Percentiles rank a stretch among this genome's conserved stretches.
Conservation (phyloP, 2,888 invertebrate species). For the Drosophila kuntzei region DNA sequence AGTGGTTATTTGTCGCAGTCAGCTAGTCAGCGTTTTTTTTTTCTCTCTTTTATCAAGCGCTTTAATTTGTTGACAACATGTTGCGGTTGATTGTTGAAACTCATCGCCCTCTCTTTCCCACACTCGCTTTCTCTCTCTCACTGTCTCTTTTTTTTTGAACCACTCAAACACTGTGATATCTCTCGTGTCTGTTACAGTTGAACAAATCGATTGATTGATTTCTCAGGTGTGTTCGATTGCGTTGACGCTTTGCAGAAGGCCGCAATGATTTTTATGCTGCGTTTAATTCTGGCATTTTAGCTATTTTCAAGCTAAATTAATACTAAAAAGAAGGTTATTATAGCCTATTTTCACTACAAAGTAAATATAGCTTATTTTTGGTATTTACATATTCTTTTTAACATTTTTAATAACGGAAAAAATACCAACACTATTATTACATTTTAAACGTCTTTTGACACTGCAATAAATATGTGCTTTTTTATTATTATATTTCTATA, state of each 20-base stretch:
- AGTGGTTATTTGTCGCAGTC: conserved; percentile 61
- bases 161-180: conserved; percentile 10
- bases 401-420: too few species aligned
- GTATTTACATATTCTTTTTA: too few species aligned
- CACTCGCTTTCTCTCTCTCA: not conserved
- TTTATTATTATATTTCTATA: too few species aligned
- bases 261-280: conserved; percentile 57
- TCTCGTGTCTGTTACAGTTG: conserved; percentile 66
- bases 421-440: too few species aligned
- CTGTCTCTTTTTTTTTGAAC: not conserved
- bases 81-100: conserved; percentile 65
- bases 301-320: conserved; percentile 4
- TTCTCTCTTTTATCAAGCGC: conserved; percentile 60
- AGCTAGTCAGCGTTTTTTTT: conserved; percentile 50
- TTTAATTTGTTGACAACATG: conserved; percentile 77
- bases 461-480: too few species aligned
- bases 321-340: not conserved
- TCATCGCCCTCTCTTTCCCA: conserved; percentile 5
- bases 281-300: conserved; percentile 14
- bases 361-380: too few species aligned
- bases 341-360: too few species aligned
- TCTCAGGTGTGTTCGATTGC: conserved; percentile 79
- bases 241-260: conserved; percentile 44
- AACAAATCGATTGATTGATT: conserved; percentile 83
- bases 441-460: too few species aligned